Evolutionary conservation across 2,113 vertebrate species (phyloP).

Genomic region (Opisthocomus hoazin): DNA sequence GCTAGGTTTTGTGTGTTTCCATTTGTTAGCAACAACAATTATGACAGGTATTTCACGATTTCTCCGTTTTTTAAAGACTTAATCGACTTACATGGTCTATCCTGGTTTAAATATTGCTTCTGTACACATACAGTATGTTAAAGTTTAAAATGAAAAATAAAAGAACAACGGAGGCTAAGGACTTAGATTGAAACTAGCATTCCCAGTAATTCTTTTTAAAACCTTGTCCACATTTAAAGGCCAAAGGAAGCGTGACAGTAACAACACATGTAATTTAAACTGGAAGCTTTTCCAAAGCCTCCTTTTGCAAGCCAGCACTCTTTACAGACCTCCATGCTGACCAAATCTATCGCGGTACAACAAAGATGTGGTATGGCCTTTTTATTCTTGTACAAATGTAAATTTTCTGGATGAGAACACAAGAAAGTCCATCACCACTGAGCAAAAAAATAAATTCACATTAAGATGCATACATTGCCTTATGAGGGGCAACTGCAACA

Average conservation of each 20-base stretch:
- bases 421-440: not conserved
- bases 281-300: not conserved
- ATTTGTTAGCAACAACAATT: not conserved
- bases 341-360: not conserved
- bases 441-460: not conserved
- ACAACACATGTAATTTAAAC: not conserved
- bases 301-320: not conserved
- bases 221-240: not conserved
- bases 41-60: not conserved
- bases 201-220: not conserved
- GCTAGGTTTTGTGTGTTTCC: not conserved
- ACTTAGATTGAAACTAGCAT: not conserved
- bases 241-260: not conserved
- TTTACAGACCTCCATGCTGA: not conserved
- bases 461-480: not conserved
- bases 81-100: not conserved
- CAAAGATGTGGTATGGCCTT: not conserved
- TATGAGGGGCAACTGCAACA: not conserved
- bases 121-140: accelerated
- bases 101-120: not conserved
- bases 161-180: not conserved
- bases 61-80: not conserved
- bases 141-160: not conserved
- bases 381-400: not conserved
- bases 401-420: not conserved